phyloP scores from a whole-genome alignment of 2,113 vertebrate genomes.

The Climacteris rufus region DNA sequence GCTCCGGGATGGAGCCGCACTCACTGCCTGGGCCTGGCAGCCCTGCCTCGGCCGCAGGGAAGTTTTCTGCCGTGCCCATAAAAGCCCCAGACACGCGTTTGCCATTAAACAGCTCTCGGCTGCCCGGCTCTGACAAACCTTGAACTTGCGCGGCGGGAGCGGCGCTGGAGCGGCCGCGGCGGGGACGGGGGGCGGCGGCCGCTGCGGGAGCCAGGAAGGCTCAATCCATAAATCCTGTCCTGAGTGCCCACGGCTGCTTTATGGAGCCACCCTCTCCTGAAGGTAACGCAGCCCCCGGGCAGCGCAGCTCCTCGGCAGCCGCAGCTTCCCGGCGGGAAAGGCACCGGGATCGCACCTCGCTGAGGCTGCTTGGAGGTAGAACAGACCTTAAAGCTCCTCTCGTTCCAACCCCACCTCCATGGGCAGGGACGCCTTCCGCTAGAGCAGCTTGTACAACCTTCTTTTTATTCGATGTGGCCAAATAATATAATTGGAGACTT shows the following conservation, averaged over 20 bases:
- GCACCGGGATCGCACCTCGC: not conserved
- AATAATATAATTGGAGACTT: not conserved
- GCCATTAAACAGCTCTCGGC: constrained; percentile 2
- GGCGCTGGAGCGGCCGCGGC: not conserved
- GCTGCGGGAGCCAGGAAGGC: not conserved
- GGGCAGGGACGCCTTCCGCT: not conserved
- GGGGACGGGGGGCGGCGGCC: not conserved
- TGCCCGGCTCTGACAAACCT: constrained; percentile 55
- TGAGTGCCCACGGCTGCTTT: not conserved
- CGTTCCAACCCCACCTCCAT: not conserved
- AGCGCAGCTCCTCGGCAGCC: not conserved
- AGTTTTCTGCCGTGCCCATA: not conserved
- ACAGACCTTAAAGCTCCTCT: not conserved
- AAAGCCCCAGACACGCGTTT: constrained; percentile 21
- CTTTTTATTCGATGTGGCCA: not conserved
- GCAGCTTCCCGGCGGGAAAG: not conserved
- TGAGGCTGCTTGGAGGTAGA: not conserved
- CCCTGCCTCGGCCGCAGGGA: not conserved
- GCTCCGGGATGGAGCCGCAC: not conserved
- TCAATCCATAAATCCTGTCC: constrained; percentile 64
- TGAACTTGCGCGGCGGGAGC: constrained; percentile 40
- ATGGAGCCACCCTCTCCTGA: not conserved
- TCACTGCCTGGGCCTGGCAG: not conserved
- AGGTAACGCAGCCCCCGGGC: constrained; percentile 15
- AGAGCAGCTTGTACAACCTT: not conserved